These are phyloP conservation scores for Dicranocentrus wangi DNA, from an alignment of 2,888 invertebrate species.

Conservation along the genomic window DNA sequence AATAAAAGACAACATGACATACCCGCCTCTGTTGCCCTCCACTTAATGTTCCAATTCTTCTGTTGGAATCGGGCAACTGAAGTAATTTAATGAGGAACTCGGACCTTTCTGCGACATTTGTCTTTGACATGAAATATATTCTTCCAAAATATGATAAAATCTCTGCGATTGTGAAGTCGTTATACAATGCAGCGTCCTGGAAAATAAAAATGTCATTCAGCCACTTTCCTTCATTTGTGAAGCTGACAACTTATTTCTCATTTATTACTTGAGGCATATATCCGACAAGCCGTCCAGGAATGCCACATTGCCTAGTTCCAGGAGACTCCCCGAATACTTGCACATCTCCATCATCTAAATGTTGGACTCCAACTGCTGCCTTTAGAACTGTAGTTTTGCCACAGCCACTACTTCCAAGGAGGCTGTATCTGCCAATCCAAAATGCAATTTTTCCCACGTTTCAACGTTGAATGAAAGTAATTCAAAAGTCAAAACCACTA, in stretches of 20 bases:
- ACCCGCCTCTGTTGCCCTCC: slow-evolving; percentile 73
- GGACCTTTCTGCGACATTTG: no score
- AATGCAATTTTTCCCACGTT: slow-evolving; percentile 3
- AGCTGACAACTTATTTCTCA: not conserved
- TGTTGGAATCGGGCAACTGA: slow-evolving; percentile 85
- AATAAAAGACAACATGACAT: not conserved
- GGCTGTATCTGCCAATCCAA: slow-evolving; percentile 84
- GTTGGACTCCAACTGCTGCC: slow-evolving; percentile 90
- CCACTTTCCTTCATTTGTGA: slow-evolving; percentile 80
- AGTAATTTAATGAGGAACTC: no score
- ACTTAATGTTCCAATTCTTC: slow-evolving; percentile 86
- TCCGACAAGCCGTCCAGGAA: slow-evolving; percentile 95
- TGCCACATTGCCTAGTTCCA: slow-evolving; percentile 89
- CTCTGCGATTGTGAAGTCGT: no score
- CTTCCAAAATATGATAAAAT: no score
- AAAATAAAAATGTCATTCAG: no score
- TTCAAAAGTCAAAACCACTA: no score
- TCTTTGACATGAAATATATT: no score
- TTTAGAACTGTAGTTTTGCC: slow-evolving; percentile 90
- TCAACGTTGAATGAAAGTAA: no score
- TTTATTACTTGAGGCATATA: slow-evolving; percentile 82
- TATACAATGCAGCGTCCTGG: no score
- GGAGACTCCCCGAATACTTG: slow-evolving; percentile 92
- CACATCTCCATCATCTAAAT: slow-evolving; percentile 89
- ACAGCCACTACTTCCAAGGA: slow-evolving; percentile 94